Evolutionary conservation across 2,888 invertebrate species (phyloP).

Genomic region (Neoaliturus tenellus): DNA sequence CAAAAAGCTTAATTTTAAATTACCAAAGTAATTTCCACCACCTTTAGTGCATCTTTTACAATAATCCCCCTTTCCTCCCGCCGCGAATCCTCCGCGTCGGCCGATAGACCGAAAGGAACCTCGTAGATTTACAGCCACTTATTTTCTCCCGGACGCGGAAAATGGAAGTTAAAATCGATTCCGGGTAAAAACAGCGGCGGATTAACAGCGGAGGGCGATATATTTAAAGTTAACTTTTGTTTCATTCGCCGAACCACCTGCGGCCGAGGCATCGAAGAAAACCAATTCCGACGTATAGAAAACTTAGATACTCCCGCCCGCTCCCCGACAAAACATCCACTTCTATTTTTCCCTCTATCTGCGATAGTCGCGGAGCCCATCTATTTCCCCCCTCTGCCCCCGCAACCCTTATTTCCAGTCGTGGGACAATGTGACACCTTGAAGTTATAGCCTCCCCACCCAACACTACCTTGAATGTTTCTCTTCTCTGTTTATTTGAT

Average conservation of each 20-base stretch:
- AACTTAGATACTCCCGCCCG: slow-evolving; percentile 57
- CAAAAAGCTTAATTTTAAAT: too few species aligned
- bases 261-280: slow-evolving; percentile 55
- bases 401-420: slow-evolving; percentile 55
- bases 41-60: too few species aligned
- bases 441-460: slow-evolving; percentile 54
- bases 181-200: slow-evolving; percentile 37
- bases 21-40: too few species aligned
- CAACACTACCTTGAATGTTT: slow-evolving; percentile 40
- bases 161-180: slow-evolving; percentile 52
- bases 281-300: slow-evolving; percentile 60
- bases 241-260: slow-evolving; percentile 42
- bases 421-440: slow-evolving; percentile 58
- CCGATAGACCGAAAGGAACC: neutral
- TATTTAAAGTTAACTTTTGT: slow-evolving; percentile 53
- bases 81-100: neutral
- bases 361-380: slow-evolving; percentile 57
- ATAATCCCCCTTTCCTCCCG: neutral
- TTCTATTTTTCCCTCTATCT: slow-evolving; percentile 60
- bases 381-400: slow-evolving; percentile 40
- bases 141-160: slow-evolving; percentile 49
- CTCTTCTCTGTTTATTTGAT: slow-evolving; percentile 52
- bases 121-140: slow-evolving; percentile 40
- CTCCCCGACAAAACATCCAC: slow-evolving; percentile 55
- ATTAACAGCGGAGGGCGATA: slow-evolving; percentile 44